These are phyloP conservation scores for Drosophila hydei DNA, from an alignment of 1,140 invertebrate species.

Conservation along the genomic window DNA sequence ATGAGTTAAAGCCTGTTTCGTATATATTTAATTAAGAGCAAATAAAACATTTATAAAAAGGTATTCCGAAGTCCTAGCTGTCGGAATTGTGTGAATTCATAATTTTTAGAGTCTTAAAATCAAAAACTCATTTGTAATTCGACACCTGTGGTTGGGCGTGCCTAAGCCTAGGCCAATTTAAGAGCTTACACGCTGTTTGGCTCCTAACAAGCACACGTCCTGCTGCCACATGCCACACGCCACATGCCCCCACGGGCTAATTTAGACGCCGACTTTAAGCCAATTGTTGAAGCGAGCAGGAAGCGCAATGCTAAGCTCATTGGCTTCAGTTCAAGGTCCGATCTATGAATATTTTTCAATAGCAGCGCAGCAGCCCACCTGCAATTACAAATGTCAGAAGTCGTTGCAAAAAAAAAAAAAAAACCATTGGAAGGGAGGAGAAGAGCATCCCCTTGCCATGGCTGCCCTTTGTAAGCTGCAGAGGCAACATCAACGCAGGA, in stretches of 20 bases:
- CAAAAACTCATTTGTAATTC: neutral
- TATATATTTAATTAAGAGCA: too few species aligned
- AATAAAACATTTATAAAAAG: too few species aligned
- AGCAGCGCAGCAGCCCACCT: slow-evolving; percentile 11
- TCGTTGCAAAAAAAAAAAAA: neutral
- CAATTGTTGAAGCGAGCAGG: neutral
- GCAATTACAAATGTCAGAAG: slow-evolving; percentile 21
- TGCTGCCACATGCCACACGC: neutral
- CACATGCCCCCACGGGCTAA: neutral
- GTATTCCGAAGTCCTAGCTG: too few species aligned
- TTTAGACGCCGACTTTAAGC: slow-evolving; percentile 3
- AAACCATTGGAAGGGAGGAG: neutral
- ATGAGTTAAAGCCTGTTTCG: too few species aligned
- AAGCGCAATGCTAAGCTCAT: slow-evolving; percentile 8
- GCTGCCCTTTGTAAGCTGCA: slow-evolving; percentile 18
- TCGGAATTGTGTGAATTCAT: neutral
- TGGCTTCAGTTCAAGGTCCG: slow-evolving; percentile 6
- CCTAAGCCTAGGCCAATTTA: slow-evolving; percentile 1
- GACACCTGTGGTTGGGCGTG: neutral
- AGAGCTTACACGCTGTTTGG: slow-evolving; percentile 2
- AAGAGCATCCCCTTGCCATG: slow-evolving; percentile 4
- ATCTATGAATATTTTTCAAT: slow-evolving; percentile 30
- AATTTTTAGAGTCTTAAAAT: neutral
- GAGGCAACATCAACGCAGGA: neutral
- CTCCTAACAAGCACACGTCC: neutral